phyloP scores from a whole-genome alignment of 2,888 invertebrate species.

The Furcula furcula region DNA sequence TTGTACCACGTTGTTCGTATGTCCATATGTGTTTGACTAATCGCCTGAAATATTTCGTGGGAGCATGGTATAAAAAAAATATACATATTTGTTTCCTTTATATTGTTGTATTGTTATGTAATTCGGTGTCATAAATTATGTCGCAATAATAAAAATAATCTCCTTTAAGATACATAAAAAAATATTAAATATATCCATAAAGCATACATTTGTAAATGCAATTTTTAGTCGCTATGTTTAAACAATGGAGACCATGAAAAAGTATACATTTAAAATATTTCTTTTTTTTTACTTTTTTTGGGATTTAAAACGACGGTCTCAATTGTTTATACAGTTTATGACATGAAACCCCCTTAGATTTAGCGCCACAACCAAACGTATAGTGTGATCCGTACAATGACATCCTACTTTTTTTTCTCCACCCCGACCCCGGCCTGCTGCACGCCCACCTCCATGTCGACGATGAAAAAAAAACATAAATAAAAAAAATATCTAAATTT shows the following conservation, averaged over 20 bases:
- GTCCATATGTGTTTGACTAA: constrained; percentile 66
- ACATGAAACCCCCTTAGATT: constrained; percentile 52
- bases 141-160: constrained; percentile 69
- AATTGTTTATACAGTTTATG: constrained; percentile 43
- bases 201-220: constrained; percentile 66
- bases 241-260: constrained; percentile 45
- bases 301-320: constrained; percentile 12
- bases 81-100: too few species aligned
- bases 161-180: constrained; percentile 46
- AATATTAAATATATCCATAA: constrained; percentile 45
- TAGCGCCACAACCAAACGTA: constrained; percentile 59
- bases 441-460: constrained; percentile 74
- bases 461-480: constrained; percentile 53
- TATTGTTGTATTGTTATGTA: constrained; percentile 30
- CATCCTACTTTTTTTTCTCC: constrained; percentile 77
- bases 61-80: constrained; percentile 55
- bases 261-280: constrained; percentile 7
- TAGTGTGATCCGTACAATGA: constrained; percentile 79
- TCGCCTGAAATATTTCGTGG: constrained; percentile 62
- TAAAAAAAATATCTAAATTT: constrained; percentile 28
- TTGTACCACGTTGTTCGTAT: constrained; percentile 59
- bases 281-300: background rate
- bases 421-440: constrained; percentile 75
- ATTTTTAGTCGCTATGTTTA: constrained; percentile 48
- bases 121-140: constrained; percentile 30